Evolutionary conservation across 2,113 vertebrate genomes (phyloP).

Genomic region (Muntiacus muntjak): DNA sequence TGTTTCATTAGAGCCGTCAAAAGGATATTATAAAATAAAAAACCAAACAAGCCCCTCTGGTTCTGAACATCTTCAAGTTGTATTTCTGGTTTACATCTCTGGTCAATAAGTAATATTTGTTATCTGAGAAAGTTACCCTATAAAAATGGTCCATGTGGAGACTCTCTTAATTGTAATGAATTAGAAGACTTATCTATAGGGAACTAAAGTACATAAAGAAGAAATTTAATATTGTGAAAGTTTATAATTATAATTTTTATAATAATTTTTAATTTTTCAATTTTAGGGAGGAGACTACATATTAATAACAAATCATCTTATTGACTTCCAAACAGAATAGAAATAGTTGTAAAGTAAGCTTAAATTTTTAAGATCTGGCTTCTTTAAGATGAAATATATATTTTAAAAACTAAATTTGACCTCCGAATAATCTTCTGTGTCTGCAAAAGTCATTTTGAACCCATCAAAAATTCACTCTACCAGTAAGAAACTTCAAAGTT

Average conservation of each 20-base stretch:
- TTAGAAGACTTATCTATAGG: background rate
- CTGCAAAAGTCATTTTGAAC: background rate
- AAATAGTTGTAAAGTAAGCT: background rate
- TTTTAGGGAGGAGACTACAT: background rate
- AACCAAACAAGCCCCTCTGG: background rate
- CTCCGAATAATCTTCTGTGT: background rate
- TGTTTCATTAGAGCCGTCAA: background rate
- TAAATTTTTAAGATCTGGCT: background rate
- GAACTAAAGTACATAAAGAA: background rate
- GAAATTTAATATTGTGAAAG: background rate
- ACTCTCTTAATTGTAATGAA: background rate
- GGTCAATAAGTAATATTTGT: background rate
- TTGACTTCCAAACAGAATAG: background rate
- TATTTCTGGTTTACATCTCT: background rate
- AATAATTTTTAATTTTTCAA: background rate
- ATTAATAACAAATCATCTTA: background rate
- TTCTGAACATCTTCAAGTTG: background rate
- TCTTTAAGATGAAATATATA: background rate
- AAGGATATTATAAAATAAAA: background rate
- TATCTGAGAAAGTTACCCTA: background rate
- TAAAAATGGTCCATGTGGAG: background rate
- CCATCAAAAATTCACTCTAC: background rate
- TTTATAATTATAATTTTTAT: background rate
- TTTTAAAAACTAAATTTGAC: background rate
- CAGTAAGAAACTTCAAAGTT: background rate